These are phyloP conservation scores for Lerista edwardsae DNA, from an alignment of 2,797 vertebrate species.

Conservation along the genomic window DNA sequence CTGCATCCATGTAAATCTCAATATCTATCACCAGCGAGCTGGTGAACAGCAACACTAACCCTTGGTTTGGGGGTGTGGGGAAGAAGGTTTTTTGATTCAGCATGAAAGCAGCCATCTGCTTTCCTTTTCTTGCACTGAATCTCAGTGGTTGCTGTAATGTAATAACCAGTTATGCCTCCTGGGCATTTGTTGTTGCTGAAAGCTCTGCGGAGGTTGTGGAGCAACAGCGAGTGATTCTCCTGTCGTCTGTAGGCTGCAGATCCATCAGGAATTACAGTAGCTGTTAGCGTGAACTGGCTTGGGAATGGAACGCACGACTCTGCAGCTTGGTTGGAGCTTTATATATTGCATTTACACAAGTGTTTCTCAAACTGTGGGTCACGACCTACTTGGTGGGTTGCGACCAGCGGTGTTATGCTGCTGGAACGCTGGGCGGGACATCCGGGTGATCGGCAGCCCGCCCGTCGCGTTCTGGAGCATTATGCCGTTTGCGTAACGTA, in stretches of 20 bases:
- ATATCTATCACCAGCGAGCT: not conserved
- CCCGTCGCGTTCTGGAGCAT: too few species aligned
- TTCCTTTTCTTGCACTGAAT: not conserved
- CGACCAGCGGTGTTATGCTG: too few species aligned
- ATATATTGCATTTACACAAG: not conserved
- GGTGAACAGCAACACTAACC: not conserved
- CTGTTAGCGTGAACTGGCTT: not conserved
- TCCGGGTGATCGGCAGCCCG: too few species aligned
- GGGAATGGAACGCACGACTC: not conserved
- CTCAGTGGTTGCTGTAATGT: not conserved
- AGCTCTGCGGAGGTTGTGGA: not conserved
- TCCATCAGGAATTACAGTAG: not conserved
- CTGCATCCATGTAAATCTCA: not conserved
- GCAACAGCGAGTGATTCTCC: not conserved
- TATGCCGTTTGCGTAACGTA: too few species aligned
- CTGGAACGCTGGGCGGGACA: too few species aligned
- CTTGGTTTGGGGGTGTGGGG: not conserved
- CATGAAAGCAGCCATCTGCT: not conserved
- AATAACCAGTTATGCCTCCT: not conserved
- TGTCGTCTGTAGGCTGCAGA: not conserved
- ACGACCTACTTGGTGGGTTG: too few species aligned
- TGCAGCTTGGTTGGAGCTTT: not conserved
- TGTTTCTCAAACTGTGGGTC: too few species aligned
- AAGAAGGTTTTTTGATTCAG: not conserved
- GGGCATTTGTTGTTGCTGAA: not conserved